A percentile compares a stretch with the other conserved stretches of the same genome.
phyloP scores from a whole-genome alignment of 2,797 vertebrate genomes.

The Gephyroberyx darwinii region DNA sequence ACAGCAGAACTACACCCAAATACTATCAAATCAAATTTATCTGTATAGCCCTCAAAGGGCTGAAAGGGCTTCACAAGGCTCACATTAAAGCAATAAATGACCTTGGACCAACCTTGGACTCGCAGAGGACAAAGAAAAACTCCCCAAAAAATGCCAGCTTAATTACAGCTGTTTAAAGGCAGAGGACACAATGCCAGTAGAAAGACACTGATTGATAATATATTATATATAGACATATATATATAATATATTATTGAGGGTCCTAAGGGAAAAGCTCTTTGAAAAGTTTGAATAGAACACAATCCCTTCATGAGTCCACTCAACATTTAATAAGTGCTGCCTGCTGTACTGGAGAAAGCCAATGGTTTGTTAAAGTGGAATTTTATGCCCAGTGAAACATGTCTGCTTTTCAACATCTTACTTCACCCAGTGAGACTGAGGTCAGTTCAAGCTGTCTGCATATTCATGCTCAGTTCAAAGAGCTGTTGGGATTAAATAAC shows the following conservation, averaged over 20 bases:
- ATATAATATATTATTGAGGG: too few relatives aligned
- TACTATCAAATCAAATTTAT: slow-evolving; percentile 43
- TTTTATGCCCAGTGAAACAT: slow-evolving; percentile 57
- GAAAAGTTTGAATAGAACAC: background rate
- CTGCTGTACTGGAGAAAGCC: slow-evolving; percentile 52
- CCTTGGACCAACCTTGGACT: too few relatives aligned
- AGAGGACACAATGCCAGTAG: too few relatives aligned
- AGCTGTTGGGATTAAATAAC: slow-evolving; percentile 15
- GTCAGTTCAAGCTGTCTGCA: slow-evolving; percentile 54
- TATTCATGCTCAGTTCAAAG: slow-evolving; percentile 58
- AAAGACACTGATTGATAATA: too few relatives aligned
- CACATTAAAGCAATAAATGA: too few relatives aligned
- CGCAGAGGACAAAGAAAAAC: too few relatives aligned
- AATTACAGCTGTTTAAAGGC: too few relatives aligned
- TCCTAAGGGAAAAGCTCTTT: too few relatives aligned
- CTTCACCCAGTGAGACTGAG: slow-evolving; percentile 38
- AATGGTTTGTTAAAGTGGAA: slow-evolving; percentile 66
- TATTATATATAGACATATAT: too few relatives aligned
- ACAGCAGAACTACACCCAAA: slow-evolving; percentile 18
- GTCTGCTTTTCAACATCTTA: slow-evolving; percentile 49
- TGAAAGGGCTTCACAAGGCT: background rate
- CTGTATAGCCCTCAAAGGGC: too few relatives aligned
- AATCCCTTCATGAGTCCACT: slow-evolving; percentile 28
- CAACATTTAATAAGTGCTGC: slow-evolving; percentile 24
- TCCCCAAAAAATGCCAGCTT: too few relatives aligned